phyloP scores from a whole-genome alignment of 2,113 vertebrate species.

The Callithrix jacchus region DNA sequence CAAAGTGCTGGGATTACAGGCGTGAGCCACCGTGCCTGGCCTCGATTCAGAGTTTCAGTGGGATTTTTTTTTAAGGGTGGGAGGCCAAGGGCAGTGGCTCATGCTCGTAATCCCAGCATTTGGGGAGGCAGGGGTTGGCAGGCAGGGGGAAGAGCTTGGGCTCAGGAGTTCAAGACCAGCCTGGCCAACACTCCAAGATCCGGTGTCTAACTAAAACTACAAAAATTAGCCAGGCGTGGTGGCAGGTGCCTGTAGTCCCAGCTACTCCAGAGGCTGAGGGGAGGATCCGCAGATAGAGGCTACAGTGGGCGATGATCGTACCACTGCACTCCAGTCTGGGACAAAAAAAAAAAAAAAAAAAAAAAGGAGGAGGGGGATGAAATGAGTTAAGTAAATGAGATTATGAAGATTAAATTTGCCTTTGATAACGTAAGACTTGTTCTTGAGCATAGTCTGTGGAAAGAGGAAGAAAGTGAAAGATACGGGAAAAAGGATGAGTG shows the following conservation, averaged over 20 bases:
- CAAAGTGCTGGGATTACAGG: too few species aligned
- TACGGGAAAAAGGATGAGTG: background rate
- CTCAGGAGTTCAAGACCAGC: background rate
- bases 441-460: background rate
- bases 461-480: background rate
- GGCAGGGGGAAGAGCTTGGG: background rate
- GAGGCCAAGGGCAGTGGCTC: background rate
- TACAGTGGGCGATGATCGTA: too few species aligned
- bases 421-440: background rate
- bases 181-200: background rate
- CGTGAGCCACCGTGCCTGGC: too few species aligned
- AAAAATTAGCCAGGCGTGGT: background rate
- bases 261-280: too few species aligned
- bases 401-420: background rate
- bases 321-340: background rate
- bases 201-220: background rate
- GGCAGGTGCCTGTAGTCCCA: too few species aligned
- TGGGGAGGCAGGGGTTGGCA: background rate
- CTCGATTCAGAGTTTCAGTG: too few species aligned
- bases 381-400: background rate
- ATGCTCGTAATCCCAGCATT: background rate
- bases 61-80: too few species aligned
- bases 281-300: too few species aligned
- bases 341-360: background rate
- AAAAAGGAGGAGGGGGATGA: background rate